These are phyloP conservation scores for Sebastes goodei DNA, from an alignment of 2,797 vertebrate species.

Conservation along the genomic window DNA sequence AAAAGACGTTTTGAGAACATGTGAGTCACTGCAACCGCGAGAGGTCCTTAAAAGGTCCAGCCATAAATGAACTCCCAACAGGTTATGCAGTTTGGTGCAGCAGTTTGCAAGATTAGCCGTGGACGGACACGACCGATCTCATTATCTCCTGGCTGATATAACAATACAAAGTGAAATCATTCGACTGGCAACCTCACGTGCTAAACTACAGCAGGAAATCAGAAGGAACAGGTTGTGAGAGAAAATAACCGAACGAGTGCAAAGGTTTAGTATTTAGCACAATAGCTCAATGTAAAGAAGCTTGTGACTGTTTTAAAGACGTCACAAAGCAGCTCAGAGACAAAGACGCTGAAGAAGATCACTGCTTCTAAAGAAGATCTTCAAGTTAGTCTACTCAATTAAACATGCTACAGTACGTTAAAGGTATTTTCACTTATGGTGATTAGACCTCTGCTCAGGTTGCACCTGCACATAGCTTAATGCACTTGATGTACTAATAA, in stretches of 20 bases:
- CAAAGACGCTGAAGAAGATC: neutral
- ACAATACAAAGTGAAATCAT: neutral
- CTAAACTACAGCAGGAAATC: neutral
- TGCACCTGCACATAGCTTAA: neutral
- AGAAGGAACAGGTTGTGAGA: neutral
- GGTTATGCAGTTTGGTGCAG: no score
- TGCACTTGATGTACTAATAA: neutral
- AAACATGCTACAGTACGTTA: neutral
- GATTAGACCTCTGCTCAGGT: neutral
- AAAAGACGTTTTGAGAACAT: no score
- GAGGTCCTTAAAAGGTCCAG: no score
- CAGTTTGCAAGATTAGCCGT: no score
- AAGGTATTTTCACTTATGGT: neutral
- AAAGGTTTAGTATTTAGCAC: constrained; percentile 48
- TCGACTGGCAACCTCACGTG: neutral
- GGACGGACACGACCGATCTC: no score
- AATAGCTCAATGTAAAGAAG: constrained; percentile 68
- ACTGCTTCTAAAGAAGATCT: constrained; percentile 26
- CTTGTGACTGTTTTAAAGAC: constrained; percentile 57
- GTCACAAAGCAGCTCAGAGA: constrained; percentile 65
- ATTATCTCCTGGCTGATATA: no score
- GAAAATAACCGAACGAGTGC: constrained; percentile 32
- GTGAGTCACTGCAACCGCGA: no score
- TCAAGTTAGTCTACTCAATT: neutral
- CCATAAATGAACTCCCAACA: no score